Evolutionary conservation across 2,113 vertebrate genomes (phyloP).

Genomic region (Lutjanus erythropterus): DNA sequence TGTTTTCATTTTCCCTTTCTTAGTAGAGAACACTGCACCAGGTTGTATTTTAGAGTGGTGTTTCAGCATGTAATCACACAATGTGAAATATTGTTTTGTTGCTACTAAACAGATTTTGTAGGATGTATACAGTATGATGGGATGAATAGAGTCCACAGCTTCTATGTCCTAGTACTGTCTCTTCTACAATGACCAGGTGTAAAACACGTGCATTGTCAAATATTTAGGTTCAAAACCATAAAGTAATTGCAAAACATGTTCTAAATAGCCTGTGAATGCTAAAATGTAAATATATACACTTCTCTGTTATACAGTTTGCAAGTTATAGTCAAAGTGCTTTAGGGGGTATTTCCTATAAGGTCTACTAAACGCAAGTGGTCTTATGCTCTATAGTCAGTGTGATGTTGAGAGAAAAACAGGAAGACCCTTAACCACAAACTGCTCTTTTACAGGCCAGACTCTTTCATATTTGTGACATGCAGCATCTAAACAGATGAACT

Average conservation of each 20-base stretch:
- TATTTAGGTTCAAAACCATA: too few species aligned
- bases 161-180: too few species aligned
- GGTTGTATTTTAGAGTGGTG: too few species aligned
- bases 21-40: too few species aligned
- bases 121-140: not conserved
- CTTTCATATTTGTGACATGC: not conserved
- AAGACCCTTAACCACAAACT: constrained; percentile 4
- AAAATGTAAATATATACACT: too few species aligned
- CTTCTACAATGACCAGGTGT: too few species aligned
- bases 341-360: not conserved
- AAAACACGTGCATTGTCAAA: too few species aligned
- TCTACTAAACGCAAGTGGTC: not conserved
- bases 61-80: not conserved
- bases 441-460: not conserved
- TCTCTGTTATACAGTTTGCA: not conserved
- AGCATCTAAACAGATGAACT: not conserved
- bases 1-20: too few species aligned
- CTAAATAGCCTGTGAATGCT: too few species aligned
- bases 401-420: constrained; percentile 10
- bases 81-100: not conserved
- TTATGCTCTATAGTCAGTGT: not conserved
- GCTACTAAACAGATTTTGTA: not conserved
- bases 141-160: too few species aligned
- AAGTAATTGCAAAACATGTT: too few species aligned
- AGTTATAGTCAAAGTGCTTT: not conserved